phyloP scores from a whole-genome alignment of 2,888 invertebrate genomes.

The Sarcophaga variegata region DNA sequence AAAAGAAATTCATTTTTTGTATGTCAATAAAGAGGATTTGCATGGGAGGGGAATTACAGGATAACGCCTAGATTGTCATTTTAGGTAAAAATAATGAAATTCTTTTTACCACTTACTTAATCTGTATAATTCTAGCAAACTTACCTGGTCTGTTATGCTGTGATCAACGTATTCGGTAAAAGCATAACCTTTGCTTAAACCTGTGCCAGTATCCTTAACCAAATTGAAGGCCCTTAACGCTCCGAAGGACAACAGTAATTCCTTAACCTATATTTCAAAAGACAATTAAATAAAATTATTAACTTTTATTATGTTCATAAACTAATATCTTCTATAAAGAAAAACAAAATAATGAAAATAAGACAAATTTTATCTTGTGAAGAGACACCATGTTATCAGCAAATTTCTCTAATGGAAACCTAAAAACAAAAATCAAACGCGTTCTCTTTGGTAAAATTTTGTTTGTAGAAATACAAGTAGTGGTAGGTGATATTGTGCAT shows the following conservation, averaged over 20 bases:
- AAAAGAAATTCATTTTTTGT: too few relatives aligned
- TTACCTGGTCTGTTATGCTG: slow-evolving; percentile 96
- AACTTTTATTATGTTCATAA: not conserved
- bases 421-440: slow-evolving; percentile 66
- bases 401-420: slow-evolving; percentile 62
- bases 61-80: too few relatives aligned
- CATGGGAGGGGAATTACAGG: too few relatives aligned
- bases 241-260: slow-evolving; percentile 98
- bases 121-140: too few relatives aligned
- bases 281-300: not conserved
- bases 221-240: slow-evolving; percentile 98
- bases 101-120: too few relatives aligned
- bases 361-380: not conserved
- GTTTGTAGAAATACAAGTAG: slow-evolving; percentile 36
- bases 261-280: slow-evolving; percentile 89
- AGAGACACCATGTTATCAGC: slow-evolving; percentile 25
- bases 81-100: too few relatives aligned
- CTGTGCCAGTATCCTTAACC: slow-evolving; percentile 98
- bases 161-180: slow-evolving; percentile 99
- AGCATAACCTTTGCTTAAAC: slow-evolving; percentile 98
- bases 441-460: slow-evolving; percentile 37
- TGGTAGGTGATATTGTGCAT: slow-evolving; percentile 42
- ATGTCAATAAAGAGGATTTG: too few relatives aligned
- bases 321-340: not conserved
- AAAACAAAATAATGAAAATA: not conserved